Evolutionary conservation across 2,113 vertebrate genomes (phyloP), one percentile per base, ranked within the genome.

Genomic region (Petroica traversi): DNA sequence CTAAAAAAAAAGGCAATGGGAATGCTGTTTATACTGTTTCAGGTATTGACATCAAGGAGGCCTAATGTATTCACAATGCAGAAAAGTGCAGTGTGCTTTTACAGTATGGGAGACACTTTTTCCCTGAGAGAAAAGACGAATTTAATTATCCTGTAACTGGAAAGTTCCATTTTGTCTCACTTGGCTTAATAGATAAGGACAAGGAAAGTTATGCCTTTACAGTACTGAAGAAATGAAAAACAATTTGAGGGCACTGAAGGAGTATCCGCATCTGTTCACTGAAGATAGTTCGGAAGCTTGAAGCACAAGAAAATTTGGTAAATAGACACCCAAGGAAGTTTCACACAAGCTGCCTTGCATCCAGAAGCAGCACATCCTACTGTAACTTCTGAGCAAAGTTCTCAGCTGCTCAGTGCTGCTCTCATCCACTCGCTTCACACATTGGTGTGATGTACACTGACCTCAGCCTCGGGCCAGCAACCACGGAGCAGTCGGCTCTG

Each of bases 391-490:
- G 2, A 48, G 40, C 19, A 11, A 20, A 59, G 14, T 8, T 41
- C 29, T 14, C 24, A 10, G 23, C 29, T 31, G 40, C 34, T n/a
- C 34, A 19, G 11, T 0, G 4, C 61, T 45, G 33, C 24, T 92
- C 26, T 40, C 41, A 33, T 31, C 26, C 6, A 0, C 41, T 66
- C 5, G 2, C 31, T 76, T 58, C 31, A 25, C 48, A 20, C 41
- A 16, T 6, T 0, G 1, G 19, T 19, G 38, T 9, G n/a, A n/a
- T 0, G 10, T 14, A 18, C 17, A 3, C 48, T 41, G 51, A 67
- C 3, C 28, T 26, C 24, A 46, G 17, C 12, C 19, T 6, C 5
- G 6, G 18, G 18, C 6, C 68, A 38, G 54, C 33, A 36, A 48
- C 3, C 34, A 7, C 26, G 40, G 20, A 67, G 29, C 11, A 52